Evolutionary conservation across 2,888 invertebrate genomes (phyloP), one percentile per base, ranked within the genome.

Genomic region (Boloria selene): DNA sequence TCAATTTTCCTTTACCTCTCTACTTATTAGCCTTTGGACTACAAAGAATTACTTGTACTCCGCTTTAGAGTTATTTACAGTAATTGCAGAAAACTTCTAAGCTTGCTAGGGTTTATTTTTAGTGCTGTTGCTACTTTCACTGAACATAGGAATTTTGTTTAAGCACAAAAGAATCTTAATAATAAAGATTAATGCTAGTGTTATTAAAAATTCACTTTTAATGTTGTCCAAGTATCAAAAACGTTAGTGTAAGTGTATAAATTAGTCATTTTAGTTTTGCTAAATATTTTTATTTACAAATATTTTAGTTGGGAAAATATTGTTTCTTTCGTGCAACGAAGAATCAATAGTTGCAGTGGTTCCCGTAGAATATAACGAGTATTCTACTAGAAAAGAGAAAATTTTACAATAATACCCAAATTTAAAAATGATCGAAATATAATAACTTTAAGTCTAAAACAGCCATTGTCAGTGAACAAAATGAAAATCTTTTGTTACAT

Each of bases 1-100:
- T 79, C 74, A 77, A 78, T 79, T 77, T 76, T 72, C 73, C 71
- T 72, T 72, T 66, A 66, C 63, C 61, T 64, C 65, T 66, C 61
- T 53, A 55, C 62, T 65, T 68, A 70, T 65, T 70, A 70, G 66
- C 61, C 61, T 63, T 70, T 67, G 44, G 59, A 64, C 52, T 61
- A 54, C 64, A 59, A 67, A 64, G 44, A 64, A 64, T 61, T 63
- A 63, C 61, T 67, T 62, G 58, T 66, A 44, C 59, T 47, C 45
- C 18, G 47, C 47, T 66, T 16, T n/a, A 42, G 47, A 42, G 47
- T 56, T 58, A 26, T 38, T 64, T 18, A 18, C 4, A 38, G 63
- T 45, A 42, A 53, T 14, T 49, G 59, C 13, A 49, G 47, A 59
- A 38, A 49, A 49, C 14, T 49, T 59, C 31, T 13, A 58, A 49